phyloP scores from a whole-genome alignment of 2,113 vertebrate species.

The Plecturocebus donacophilus region DNA sequence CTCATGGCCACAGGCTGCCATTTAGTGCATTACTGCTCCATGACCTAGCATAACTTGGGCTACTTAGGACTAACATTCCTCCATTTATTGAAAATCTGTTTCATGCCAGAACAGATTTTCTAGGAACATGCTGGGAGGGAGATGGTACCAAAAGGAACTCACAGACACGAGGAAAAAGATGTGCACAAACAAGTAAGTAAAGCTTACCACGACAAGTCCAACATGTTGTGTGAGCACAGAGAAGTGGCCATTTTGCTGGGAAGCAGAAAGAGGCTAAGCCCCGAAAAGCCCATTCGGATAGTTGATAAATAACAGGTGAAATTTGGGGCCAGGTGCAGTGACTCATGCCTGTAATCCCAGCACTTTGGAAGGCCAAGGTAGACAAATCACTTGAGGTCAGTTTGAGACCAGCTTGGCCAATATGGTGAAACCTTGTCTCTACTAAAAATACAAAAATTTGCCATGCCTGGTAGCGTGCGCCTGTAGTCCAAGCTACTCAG shows the following conservation, averaged over 20 bases:
- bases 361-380: no score
- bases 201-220: background rate
- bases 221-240: fast-evolving
- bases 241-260: background rate
- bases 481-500: no score
- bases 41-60: background rate
- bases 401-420: no score
- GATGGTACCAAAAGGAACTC: background rate
- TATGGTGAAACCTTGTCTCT: no score
- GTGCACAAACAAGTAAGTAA: no score
- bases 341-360: no score
- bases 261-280: background rate
- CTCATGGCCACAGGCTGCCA: background rate
- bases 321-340: background rate
- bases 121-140: background rate
- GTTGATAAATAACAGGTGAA: no score
- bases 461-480: no score
- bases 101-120: background rate
- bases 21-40: background rate
- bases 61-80: background rate
- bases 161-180: background rate
- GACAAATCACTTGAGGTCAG: no score
- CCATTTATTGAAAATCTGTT: conserved; percentile 20
- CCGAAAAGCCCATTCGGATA: background rate
- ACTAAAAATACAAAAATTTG: no score